Evolutionary conservation across 2,888 invertebrate species (phyloP).

Genomic region (Caenorhabditis macrosperma): DNA sequence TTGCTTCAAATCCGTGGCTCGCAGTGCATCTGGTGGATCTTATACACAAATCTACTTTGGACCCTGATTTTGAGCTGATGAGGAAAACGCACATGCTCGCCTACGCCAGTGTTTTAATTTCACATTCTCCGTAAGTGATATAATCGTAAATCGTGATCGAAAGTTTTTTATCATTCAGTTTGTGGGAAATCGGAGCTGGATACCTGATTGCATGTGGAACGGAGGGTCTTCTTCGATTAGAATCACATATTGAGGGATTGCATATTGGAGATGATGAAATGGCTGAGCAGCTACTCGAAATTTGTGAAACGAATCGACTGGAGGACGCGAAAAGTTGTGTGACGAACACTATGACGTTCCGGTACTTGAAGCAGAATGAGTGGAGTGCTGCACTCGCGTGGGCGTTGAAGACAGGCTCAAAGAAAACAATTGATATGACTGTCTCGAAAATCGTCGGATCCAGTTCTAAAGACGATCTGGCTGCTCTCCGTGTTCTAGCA

Average conservation of each 20-base stretch:
- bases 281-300: conserved; percentile 59
- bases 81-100: conserved; percentile 44
- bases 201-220: conserved; percentile 61
- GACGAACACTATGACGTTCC: conserved; percentile 63
- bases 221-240: conserved; percentile 58
- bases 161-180: conserved; percentile 21
- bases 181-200: conserved; percentile 66
- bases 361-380: conserved; percentile 56
- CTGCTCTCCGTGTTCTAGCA: conserved; percentile 30
- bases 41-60: conserved; percentile 49
- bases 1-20: conserved; percentile 64
- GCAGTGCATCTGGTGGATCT: conserved; percentile 65
- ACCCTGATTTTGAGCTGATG: conserved; percentile 46
- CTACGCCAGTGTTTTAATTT: conserved; percentile 56
- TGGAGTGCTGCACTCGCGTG: conserved; percentile 66
- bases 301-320: conserved; percentile 51
- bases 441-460: conserved; percentile 58
- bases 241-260: conserved; percentile 59
- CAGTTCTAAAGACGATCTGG: conserved; percentile 55
- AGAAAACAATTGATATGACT: conserved; percentile 59
- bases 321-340: conserved; percentile 61
- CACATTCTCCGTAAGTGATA: conserved; percentile 53
- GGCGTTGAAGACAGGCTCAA: conserved; percentile 61
- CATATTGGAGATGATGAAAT: conserved; percentile 64
- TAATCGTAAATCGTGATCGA: background rate